phyloP scores from a whole-genome alignment of 2,113 vertebrate genomes.

The Herpetotheres cachinnans region DNA sequence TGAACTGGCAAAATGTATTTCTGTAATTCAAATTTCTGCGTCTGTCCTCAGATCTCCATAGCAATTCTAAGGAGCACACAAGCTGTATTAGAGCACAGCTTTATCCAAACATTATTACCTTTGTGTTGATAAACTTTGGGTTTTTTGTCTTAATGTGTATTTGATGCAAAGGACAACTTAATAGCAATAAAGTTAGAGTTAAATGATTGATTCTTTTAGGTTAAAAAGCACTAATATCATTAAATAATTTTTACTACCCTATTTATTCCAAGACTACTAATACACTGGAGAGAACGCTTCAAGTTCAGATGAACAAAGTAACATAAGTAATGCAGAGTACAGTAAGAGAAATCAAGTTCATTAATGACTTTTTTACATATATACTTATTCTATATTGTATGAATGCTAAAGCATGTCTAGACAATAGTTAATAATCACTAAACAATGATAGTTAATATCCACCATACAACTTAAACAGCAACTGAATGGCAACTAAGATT shows the following conservation, averaged over 20 bases:
- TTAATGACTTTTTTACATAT: not conserved
- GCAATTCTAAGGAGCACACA: not conserved
- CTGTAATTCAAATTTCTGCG: not conserved
- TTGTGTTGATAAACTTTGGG: not conserved
- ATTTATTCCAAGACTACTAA: not conserved
- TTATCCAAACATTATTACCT: not conserved
- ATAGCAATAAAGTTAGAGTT: not conserved
- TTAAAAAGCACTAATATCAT: not conserved
- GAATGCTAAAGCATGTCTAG: not conserved
- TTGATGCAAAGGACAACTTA: not conserved
- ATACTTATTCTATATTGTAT: not conserved
- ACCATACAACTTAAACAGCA: not conserved
- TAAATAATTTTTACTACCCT: not conserved
- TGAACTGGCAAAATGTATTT: not conserved
- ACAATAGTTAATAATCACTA: not conserved
- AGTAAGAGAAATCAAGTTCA: not conserved
- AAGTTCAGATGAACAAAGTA: not conserved
- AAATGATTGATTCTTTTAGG: not conserved
- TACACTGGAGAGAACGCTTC: not conserved
- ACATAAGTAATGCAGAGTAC: not conserved
- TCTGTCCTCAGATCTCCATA: not conserved
- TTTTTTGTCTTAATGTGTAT: not conserved
- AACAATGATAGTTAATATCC: not conserved
- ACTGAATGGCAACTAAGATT: not conserved
- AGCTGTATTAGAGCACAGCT: not conserved